Conservation (phyloP, 2,888 invertebrate genomes). For the Notodonta ziczac region DNA sequence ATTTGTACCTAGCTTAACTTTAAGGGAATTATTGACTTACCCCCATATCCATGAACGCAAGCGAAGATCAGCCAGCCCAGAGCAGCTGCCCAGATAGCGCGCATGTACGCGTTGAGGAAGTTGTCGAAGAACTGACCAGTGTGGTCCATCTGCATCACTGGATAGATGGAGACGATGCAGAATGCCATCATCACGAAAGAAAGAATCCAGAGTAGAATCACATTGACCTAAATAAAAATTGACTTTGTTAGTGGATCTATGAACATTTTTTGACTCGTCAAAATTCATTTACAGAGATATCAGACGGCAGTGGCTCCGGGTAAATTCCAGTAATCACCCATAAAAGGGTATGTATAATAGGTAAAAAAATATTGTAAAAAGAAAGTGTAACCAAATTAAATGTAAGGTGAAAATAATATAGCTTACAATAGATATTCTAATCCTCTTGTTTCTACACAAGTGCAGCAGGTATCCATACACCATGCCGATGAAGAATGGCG, state of each 20-base stretch:
- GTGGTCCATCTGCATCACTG: conserved; percentile 53
- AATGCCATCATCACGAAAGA: conserved; percentile 53
- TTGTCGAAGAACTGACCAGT: conserved; percentile 51
- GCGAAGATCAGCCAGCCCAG: conserved; percentile 76
- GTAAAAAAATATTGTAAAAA: too few relatives aligned
- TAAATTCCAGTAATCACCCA: too few relatives aligned
- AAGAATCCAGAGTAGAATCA: conserved; percentile 48
- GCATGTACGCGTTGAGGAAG: conserved; percentile 64
- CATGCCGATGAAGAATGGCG: conserved; percentile 67
- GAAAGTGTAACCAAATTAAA: too few relatives aligned
- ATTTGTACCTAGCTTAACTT: too few relatives aligned
- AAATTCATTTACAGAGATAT: too few relatives aligned
- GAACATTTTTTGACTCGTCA: neutral
- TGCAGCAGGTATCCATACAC: conserved; percentile 59
- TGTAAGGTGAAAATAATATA: neutral
- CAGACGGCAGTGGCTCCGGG: too few relatives aligned
- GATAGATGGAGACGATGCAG: conserved; percentile 59
- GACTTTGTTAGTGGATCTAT: neutral
- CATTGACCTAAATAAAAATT: conserved; percentile 41
- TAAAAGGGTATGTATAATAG: too few relatives aligned
- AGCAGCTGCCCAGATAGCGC: conserved; percentile 68
- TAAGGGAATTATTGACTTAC: conserved; percentile 41
- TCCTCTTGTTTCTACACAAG: conserved; percentile 46
- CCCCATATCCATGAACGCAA: conserved; percentile 76
- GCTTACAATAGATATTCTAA: conserved; percentile 48